Base-by-base conservation (phyloP, 2,113 vertebrate species). In the Manacus vitellinus region DNA sequence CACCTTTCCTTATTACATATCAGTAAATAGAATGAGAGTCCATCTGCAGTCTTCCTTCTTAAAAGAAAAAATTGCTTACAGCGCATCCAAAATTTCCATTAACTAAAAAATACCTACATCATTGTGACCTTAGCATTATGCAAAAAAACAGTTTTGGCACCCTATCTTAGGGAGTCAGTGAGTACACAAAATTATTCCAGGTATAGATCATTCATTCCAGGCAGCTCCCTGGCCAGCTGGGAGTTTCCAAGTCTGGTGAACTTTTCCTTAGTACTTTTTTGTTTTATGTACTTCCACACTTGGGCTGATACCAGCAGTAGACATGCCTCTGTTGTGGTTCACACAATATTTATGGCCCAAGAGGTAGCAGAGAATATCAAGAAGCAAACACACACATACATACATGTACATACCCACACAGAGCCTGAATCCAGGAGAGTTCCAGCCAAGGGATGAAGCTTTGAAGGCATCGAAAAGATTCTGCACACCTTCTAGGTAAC, bases 1-100 rank as follows among this genome's bases (percentile, higher is more conserved):
- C 8, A 62, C 81, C 78, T 97, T 97, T 95, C 94, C 93, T 96
- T 93, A 79, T 68, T 91, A 78, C 43, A 82, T 52, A 95, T 83
- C 96, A 94, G 66, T 87, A 88, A 96, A 89, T 19, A 96, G 75
- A 88, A 95, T 35, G 55, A 88, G 68, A 63, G 76, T 76, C 55
- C 81, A 88, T 66, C 47, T 87, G 84, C 67, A 93, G 65, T 92
- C 89, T 93, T 85, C 76, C 52, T 88, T 93, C 91, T 74, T 71
- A 75, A 55, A 35, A n/a, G 28, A 49, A 91, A 94, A 96, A 96
- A 89, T 71, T 96, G 55, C 63, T 93, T 81, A 89, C 4, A 63
- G 61, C 11, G 9, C 30, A 78, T 43, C 71, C 28, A 89, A 85
- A 74, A 89, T 77, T 80, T 94, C 31, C 14, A 22, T 93, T 97